These are phyloP conservation scores for Antennarius striatus DNA, from an alignment of 2,113 vertebrate genomes.

Conservation along the genomic window DNA sequence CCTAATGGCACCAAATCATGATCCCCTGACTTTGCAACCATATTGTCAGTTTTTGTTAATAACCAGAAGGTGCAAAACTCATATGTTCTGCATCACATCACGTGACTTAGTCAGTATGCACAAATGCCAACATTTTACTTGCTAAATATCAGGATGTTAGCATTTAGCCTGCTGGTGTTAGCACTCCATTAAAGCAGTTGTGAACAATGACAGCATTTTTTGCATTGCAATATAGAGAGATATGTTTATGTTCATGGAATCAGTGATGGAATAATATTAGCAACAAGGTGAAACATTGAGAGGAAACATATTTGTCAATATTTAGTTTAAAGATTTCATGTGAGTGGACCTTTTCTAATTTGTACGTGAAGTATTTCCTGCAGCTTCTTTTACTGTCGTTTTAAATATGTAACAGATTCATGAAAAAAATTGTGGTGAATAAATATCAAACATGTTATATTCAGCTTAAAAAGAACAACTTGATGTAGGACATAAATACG, in stretches of 20 bases:
- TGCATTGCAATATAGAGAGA: constrained; percentile 7
- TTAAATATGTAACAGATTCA: constrained; percentile 60
- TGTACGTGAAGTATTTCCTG: constrained; percentile 23
- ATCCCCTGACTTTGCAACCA: no score
- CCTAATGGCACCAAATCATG: no score
- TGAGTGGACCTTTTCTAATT: constrained; percentile 26
- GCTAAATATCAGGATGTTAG: no score
- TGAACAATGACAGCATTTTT: not conserved
- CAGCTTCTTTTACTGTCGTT: constrained; percentile 50
- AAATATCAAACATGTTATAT: constrained; percentile 64
- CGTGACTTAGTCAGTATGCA: no score
- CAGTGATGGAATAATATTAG: constrained; percentile 15
- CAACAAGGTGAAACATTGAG: not conserved
- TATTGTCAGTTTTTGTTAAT: no score
- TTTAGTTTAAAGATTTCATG: constrained; percentile 3
- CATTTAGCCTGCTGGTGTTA: no score
- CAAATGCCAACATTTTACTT: no score
- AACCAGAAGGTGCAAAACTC: no score
- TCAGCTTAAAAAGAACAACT: constrained; percentile 29
- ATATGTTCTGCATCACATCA: no score
- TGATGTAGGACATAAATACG: constrained; percentile 49
- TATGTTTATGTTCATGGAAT: constrained; percentile 34
- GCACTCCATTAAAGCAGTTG: no score
- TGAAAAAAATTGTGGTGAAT: constrained; percentile 68
- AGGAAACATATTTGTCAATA: constrained; percentile 12